Base-by-base conservation (phyloP, 1,140 invertebrate species). In the Diabrotica undecimpunctata region DNA sequence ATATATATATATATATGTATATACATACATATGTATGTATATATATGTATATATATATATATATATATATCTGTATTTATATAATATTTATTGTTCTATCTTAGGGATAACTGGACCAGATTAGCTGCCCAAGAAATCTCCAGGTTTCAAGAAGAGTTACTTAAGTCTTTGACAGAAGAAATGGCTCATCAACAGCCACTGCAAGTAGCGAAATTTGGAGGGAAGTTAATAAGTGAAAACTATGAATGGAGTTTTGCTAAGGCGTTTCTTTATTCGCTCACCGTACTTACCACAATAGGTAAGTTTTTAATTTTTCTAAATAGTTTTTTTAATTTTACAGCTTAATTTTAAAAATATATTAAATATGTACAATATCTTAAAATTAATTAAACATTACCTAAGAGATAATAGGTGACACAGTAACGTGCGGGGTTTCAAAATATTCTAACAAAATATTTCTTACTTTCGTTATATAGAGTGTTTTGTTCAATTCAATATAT, bases 201-300 rank as follows among this genome's bases (percentile, higher is more conserved):
- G 75, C 54, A 74, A 78, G 71, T 81, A 75, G 72, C 80, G 70
- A 67, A 81, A 79, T 37, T 82, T 79, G 54, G 81, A 79, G 14
- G 79, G 82, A 70, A 81, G 55, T 54, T 74, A 72, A 62, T 66
- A 64, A 68, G 72, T 76, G 79, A 86, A 60, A 82, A 88, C 36
- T 88, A 88, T 75, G 90, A 94, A 74, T 98, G 94, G 94, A 95
- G 91, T 73, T 94, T 97, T 75, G 92, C 94, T 25, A 92, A 93
- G 76, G 92, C 95, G 11, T 97, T 97, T 80, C 86, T 98, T 14
- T 99, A 98, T 82, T 97, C 95, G 11, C 84, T 98, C 59, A 98
- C 96, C 13, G 92, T 97, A 55, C 87, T 97, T 46, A 98, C 95
- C 5, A 98, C 95, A 65, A 97, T 97, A 77, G 96, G 95, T 97